Conservation (phyloP, 2,888 invertebrate species). For the Papilio gigon region DNA sequence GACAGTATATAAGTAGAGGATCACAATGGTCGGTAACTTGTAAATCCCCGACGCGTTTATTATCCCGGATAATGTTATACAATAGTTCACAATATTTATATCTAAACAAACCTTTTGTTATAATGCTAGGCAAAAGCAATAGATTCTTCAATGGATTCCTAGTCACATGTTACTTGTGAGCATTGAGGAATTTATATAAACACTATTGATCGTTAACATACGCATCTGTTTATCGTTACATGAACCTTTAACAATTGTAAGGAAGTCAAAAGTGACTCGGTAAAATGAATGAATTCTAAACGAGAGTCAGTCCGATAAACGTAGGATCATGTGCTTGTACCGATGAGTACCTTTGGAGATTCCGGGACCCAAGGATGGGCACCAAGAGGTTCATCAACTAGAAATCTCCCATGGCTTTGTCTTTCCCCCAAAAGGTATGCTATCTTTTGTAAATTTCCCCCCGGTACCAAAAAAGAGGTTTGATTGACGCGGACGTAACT, state of each 20-base stretch:
- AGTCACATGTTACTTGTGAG: constrained; percentile 9
- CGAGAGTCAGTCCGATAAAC: not conserved
- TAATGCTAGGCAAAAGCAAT: constrained; percentile 17
- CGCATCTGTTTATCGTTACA: not conserved
- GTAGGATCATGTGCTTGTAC: not conserved
- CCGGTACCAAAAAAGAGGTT: too few relatives aligned
- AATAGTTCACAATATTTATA: constrained; percentile 25
- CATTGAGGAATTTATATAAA: constrained; percentile 9
- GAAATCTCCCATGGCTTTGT: too few relatives aligned
- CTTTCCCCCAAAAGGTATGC: too few relatives aligned
- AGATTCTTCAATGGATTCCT: constrained; percentile 1
- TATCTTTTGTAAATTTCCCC: too few relatives aligned
- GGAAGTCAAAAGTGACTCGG: not conserved
- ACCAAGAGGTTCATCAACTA: too few relatives aligned
- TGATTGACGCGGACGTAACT: too few relatives aligned
- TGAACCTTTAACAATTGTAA: not conserved
- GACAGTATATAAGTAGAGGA: constrained; percentile 22
- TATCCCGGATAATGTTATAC: constrained; percentile 34
- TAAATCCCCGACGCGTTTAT: constrained; percentile 28
- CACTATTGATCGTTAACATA: constrained; percentile 2
- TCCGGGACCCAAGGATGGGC: too few relatives aligned
- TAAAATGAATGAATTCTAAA: not conserved
- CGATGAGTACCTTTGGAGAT: too few relatives aligned
- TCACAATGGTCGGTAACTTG: constrained; percentile 27
- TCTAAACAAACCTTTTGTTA: constrained; percentile 29